These are phyloP conservation scores for Drosophila incognita DNA, from an alignment of 2,888 invertebrate species.

Conservation along the genomic window DNA sequence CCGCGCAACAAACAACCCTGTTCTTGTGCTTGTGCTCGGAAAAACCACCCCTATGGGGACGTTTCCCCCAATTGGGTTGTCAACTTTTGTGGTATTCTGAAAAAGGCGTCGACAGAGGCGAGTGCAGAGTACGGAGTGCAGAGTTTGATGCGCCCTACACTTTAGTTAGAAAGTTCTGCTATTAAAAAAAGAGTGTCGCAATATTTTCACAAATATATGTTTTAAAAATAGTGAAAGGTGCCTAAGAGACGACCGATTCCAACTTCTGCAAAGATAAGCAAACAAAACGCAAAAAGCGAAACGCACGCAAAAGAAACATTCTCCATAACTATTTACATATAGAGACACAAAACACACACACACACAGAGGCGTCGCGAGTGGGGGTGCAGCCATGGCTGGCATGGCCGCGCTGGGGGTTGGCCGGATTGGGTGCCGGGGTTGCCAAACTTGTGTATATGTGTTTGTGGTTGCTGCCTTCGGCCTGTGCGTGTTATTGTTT, in stretches of 20 bases:
- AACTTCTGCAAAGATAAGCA: conserved; percentile 4
- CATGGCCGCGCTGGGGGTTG: conserved; percentile 38
- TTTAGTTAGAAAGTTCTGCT: conserved; percentile 21
- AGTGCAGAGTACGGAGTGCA: conserved; percentile 32
- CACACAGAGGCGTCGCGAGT: conserved; percentile 12
- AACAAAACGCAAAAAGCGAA: conserved; percentile 16
- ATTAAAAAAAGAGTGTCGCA: neutral
- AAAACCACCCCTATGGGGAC: conserved; percentile 75
- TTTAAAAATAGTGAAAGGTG: conserved; percentile 30
- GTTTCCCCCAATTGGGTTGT: conserved; percentile 52
- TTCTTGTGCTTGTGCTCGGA: conserved; percentile 33
- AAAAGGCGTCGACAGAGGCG: conserved; percentile 78
- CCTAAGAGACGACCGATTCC: conserved; percentile 7
- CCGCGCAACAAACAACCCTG: conserved; percentile 73
- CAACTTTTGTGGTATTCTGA: conserved; percentile 67
- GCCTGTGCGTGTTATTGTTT: conserved; percentile 78
- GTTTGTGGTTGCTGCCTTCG: conserved; percentile 47
- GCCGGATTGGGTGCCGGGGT: conserved; percentile 11
- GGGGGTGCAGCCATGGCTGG: conserved; percentile 53
- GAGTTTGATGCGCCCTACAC: conserved; percentile 27
- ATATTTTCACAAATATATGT: neutral
- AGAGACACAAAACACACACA: conserved; percentile 43
- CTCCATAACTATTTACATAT: conserved; percentile 45
- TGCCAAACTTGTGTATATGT: conserved; percentile 34
- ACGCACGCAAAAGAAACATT: conserved; percentile 12